Conservation (phyloP, 1,140 invertebrate species). For the Choristoneura fumiferana region DNA sequence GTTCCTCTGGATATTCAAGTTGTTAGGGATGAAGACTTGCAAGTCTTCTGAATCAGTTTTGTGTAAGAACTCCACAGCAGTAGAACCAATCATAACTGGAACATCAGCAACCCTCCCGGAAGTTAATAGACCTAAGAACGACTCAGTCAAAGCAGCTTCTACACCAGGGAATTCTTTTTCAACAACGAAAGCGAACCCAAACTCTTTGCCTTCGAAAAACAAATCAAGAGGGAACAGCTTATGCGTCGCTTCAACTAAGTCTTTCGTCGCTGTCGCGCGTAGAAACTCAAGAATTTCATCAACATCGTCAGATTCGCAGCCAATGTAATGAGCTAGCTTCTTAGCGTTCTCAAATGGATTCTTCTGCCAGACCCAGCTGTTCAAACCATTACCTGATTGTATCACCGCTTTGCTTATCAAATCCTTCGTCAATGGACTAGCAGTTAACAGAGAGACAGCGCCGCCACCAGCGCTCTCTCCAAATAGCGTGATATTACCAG, state of each 20-base stretch:
- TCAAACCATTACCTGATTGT: conserved; percentile 83
- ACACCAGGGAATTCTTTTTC: conserved; percentile 67
- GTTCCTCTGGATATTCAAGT: conserved; percentile 53
- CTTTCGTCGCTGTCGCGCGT: conserved; percentile 49
- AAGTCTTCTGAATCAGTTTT: conserved; percentile 53
- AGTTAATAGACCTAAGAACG: conserved; percentile 50
- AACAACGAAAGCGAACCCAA: conserved; percentile 48
- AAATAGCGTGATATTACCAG: conserved; percentile 77
- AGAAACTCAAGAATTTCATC: conserved; percentile 62
- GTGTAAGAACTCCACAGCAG: conserved; percentile 45
- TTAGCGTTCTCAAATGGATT: conserved; percentile 62
- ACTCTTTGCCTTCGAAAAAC: conserved; percentile 24
- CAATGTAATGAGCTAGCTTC: conserved; percentile 46
- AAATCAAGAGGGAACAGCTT: conserved; percentile 34
- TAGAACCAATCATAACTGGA: conserved; percentile 62
- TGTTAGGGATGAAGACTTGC: conserved; percentile 54
- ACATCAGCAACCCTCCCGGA: conserved; percentile 58
- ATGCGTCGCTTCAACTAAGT: conserved; percentile 50
- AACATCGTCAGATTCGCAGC: conserved; percentile 51
- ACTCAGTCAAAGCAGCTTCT: conserved; percentile 54
- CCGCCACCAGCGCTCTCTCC: conserved; percentile 79
- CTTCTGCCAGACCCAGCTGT: conserved; percentile 77
- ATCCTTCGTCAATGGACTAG: conserved; percentile 73
- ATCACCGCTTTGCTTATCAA: conserved; percentile 82
- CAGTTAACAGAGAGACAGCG: conserved; percentile 71